Evolutionary conservation across 2,888 invertebrate species (phyloP), one percentile per base, ranked within the genome.

Genomic region (Azorinus chamasolen): DNA sequence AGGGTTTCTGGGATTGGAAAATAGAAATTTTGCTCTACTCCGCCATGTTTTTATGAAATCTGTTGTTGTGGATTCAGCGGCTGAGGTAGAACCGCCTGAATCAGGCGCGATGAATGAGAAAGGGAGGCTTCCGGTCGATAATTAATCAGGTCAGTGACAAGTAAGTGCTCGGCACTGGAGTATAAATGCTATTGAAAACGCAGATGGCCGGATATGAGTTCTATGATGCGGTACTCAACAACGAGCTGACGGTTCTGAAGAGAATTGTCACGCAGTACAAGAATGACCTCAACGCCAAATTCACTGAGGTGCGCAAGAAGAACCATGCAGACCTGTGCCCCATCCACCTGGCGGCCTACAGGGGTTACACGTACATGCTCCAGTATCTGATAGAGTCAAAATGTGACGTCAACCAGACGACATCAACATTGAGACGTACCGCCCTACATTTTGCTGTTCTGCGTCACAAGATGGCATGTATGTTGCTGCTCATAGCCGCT

Each of bases 391-490:
- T 91, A 14, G 89, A 91, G 55, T 89, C 91, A 27, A 91, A 91
- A 83, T 92, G 92, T 72, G 92, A 92, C 79, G 91, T 92, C 55
- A 92, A 92, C 78, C 87, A 88, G 58, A 91, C 91, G 5, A 93
- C 93, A 14, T 89, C 91, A 22, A 92, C 91, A 14, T 79, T 92
- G 39, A 70, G 92, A 55, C 78, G 93, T 27, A 91, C 92, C n/a
- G 91, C 93, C 6, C 86, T 93, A 65, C 93, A 93, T 84, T 92
- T 92, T 72, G 90, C 93, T n/a, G 92, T 92, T n/a, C 85, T 92
- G 50, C 85, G 91, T 54, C 92, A 92, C 79, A 91, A 92, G 83
- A 90, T 92, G 88, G 92, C 92, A 41, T 93, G 93, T 76, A 90
- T 92, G 87, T 85, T 92, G 69, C 81, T 91, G 51, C 82, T 92